A percentile compares a stretch with the other conserved stretches of the same genome.
These are phyloP conservation scores for Berghia stephanieae DNA, from an alignment of 1,140 invertebrate species.

Conservation along the genomic window DNA sequence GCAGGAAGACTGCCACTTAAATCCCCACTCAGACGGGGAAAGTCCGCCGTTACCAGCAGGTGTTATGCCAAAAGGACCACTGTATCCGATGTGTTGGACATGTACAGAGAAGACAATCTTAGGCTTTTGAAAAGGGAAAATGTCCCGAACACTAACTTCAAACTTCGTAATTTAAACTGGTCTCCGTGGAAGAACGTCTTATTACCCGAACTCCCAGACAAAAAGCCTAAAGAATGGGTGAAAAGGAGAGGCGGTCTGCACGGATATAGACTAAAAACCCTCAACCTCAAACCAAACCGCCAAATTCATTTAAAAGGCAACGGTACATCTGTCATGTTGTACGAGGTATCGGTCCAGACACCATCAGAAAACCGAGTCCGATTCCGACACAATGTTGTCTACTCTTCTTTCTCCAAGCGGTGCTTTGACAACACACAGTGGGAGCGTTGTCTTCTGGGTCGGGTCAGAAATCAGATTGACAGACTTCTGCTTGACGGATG, in stretches of 20 bases:
- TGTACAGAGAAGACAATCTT: conserved; percentile 17
- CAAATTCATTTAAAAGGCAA: not conserved
- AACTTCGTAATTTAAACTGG: conserved; percentile 5
- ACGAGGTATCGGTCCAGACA: conserved; percentile 23
- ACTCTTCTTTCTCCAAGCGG: not conserved
- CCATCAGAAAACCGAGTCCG: too few relatives aligned
- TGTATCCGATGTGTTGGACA: not conserved
- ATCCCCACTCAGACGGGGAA: not conserved
- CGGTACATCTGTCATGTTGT: not conserved
- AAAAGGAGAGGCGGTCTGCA: not conserved
- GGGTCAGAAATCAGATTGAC: not conserved
- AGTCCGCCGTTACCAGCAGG: not conserved
- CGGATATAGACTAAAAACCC: conserved; percentile 6
- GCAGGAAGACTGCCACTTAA: not conserved
- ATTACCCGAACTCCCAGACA: not conserved
- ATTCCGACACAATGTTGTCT: conserved; percentile 4
- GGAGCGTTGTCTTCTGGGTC: not conserved
- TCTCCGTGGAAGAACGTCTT: conserved; percentile 5
- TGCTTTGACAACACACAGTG: not conserved
- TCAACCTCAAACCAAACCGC: not conserved
- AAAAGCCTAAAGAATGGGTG: not conserved
- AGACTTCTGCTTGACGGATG: not conserved
- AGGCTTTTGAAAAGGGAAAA: conserved; percentile 37
- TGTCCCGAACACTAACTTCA: conserved; percentile 39
- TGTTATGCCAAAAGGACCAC: not conserved